A percentile compares a stretch with the other conserved stretches of the same genome.
These are phyloP conservation scores for Zosterops hypoxanthus DNA, from an alignment of 2,113 vertebrate species.

Conservation along the genomic window DNA sequence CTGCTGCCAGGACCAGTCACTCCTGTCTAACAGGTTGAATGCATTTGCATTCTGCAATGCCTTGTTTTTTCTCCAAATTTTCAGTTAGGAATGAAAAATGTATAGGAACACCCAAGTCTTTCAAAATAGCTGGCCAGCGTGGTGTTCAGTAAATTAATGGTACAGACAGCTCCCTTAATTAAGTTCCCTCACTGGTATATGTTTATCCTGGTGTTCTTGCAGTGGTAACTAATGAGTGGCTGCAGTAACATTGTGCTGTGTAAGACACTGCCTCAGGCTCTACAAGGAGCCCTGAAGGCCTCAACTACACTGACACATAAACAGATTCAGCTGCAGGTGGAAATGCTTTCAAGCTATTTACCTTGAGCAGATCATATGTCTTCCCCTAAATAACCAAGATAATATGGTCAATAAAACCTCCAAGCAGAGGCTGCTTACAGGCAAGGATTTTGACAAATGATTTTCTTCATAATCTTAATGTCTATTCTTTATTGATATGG, in stretches of 20 bases:
- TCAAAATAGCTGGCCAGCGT: background rate
- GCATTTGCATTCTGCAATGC: background rate
- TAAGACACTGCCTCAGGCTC: constrained; percentile 60
- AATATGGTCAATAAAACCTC: constrained; percentile 38
- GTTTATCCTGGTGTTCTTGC: constrained; percentile 23
- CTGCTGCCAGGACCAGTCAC: background rate
- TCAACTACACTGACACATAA: background rate
- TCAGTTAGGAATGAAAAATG: background rate
- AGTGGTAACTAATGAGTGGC: constrained; percentile 4
- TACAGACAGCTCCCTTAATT: constrained; percentile 26
- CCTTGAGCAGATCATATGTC: constrained; percentile 41
- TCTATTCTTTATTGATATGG: constrained; percentile 32
- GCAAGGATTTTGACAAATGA: background rate
- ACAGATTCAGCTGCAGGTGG: constrained; percentile 47
- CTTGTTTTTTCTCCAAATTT: background rate
- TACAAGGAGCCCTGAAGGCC: constrained; percentile 35
- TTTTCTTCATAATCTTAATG: constrained; percentile 26
- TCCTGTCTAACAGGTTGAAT: background rate
- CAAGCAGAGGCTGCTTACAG: background rate
- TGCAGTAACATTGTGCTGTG: constrained; percentile 17
- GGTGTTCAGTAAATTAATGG: background rate
- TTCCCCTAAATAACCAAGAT: constrained; percentile 34
- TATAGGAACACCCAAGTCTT: background rate
- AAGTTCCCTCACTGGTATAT: background rate
- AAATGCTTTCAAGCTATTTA: constrained; percentile 66